These are phyloP conservation scores for Lonchura striata DNA, from an alignment of 2,113 vertebrate genomes.

Conservation along the genomic window DNA sequence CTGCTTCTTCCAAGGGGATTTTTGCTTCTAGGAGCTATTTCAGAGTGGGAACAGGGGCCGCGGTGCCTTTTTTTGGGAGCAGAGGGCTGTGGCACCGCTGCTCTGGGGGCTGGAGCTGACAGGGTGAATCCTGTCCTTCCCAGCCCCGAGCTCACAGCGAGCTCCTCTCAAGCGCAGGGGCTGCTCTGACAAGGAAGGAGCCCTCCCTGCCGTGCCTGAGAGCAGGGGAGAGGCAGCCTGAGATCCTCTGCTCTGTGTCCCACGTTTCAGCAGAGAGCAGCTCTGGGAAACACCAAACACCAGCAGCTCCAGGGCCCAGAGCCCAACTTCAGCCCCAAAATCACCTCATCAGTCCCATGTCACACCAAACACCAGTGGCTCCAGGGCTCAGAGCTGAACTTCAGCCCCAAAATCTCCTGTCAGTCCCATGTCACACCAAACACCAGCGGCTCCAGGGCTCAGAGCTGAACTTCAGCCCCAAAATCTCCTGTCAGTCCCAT, in stretches of 20 bases:
- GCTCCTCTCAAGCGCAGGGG: not conserved
- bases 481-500: rapidly evolving
- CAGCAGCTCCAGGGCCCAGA: rapidly evolving
- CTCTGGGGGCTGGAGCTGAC: rapidly evolving
- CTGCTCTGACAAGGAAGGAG: rapidly evolving
- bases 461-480: not conserved
- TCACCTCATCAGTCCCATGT: rapidly evolving
- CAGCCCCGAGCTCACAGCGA: not conserved
- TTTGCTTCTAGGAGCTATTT: not conserved
- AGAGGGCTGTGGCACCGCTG: rapidly evolving
- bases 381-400: rapidly evolving
- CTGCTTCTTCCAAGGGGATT: not conserved
- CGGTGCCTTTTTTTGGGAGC: not conserved
- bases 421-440: rapidly evolving
- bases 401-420: rapidly evolving
- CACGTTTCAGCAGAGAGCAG: rapidly evolving
- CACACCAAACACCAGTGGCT: rapidly evolving
- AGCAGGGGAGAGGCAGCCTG: not conserved
- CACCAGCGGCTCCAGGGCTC: rapidly evolving
- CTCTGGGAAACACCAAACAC: too few relatives aligned
- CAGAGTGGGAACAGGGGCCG: rapidly evolving
- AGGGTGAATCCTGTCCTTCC: not conserved
- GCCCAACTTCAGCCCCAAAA: not conserved
- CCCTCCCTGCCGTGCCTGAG: not conserved
- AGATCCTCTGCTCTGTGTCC: not conserved